Evolutionary conservation across 2,888 invertebrate genomes (phyloP).

Genomic region (Drosophila subquinaria): DNA sequence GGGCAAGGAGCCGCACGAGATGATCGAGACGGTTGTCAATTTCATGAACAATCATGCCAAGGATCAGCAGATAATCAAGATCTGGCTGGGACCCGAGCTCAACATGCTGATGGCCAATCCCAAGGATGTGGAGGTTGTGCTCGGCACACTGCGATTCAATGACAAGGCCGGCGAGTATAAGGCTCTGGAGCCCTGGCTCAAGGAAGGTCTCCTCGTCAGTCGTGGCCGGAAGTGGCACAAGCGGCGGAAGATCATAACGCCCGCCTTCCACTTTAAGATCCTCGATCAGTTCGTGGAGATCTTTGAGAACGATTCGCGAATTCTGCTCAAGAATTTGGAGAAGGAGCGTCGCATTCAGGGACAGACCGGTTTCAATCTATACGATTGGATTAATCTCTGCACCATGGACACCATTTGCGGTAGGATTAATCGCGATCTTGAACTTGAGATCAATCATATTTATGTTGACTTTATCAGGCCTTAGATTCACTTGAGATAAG

Average conservation of each 20-base stretch:
- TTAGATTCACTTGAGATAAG: neutral
- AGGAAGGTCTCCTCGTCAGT: constrained; percentile 87
- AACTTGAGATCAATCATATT: neutral
- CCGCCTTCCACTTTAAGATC: constrained; percentile 93
- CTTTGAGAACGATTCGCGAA: constrained; percentile 88
- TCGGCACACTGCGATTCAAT: constrained; percentile 83
- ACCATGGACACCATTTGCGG: constrained; percentile 89
- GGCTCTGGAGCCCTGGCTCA: constrained; percentile 86
- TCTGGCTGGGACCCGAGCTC: constrained; percentile 84
- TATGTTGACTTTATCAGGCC: neutral
- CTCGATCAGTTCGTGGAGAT: constrained; percentile 90
- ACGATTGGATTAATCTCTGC: constrained; percentile 88
- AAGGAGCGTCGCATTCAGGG: constrained; percentile 86
- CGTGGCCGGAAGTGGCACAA: constrained; percentile 84
- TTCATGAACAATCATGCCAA: constrained; percentile 81
- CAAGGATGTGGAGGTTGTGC: constrained; percentile 78
- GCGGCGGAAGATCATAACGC: constrained; percentile 90
- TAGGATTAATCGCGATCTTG: constrained; percentile 74
- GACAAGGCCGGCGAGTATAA: constrained; percentile 87
- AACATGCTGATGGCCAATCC: constrained; percentile 78
- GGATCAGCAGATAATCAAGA: constrained; percentile 60
- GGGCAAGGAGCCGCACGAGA: constrained; percentile 85
- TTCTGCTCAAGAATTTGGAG: constrained; percentile 87
- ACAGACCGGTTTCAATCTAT: constrained; percentile 87
- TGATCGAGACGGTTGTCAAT: constrained; percentile 76